Conservation (phyloP, 2,888 invertebrate species). For the Stenchaetothrips biformis region DNA sequence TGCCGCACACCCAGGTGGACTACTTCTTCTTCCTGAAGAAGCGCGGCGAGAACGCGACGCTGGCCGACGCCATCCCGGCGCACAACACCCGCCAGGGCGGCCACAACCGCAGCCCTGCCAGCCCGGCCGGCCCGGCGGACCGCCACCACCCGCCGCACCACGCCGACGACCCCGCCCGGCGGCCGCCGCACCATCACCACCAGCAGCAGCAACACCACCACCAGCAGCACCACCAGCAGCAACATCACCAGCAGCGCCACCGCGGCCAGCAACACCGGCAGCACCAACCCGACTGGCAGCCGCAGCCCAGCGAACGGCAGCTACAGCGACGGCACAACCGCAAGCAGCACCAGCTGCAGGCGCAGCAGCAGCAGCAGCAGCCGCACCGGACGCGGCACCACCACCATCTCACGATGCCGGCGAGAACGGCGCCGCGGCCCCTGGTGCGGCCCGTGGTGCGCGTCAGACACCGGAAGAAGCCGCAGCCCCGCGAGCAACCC, state of each 20-base stretch:
- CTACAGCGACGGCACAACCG: background rate
- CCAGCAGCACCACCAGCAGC: background rate
- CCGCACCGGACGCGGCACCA: constrained; percentile 11
- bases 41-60: background rate
- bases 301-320: background rate
- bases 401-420: background rate
- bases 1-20: background rate
- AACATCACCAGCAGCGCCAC: background rate
- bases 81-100: constrained; percentile 16
- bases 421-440: background rate
- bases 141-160: background rate
- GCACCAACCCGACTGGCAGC: background rate
- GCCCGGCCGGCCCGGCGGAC: background rate
- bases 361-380: background rate
- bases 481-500: background rate
- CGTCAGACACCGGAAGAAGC: background rate
- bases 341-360: background rate
- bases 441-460: background rate
- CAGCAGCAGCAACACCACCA: background rate
- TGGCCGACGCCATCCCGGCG: constrained; percentile 18
- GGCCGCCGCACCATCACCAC: background rate
- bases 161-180: no score
- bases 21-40: constrained; percentile 23
- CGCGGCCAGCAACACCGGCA: background rate
- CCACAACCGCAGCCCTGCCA: background rate